Percentiles rank a stretch among this genome's conserved stretches.
Conservation (phyloP, 2,113 vertebrate genomes). For the Ctenomys sociabilis region DNA sequence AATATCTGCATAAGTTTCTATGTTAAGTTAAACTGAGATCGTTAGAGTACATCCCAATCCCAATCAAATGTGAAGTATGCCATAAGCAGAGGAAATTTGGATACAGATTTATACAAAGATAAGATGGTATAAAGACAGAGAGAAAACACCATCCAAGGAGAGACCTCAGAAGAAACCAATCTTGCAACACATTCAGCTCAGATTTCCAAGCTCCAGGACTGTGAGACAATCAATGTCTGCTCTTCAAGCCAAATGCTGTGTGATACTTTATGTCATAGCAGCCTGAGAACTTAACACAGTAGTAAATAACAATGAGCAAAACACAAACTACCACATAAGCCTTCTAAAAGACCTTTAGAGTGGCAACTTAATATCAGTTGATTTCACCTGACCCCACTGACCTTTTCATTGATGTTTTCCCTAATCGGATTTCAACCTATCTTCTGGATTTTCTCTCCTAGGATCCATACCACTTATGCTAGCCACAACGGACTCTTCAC, state of each 20-base stretch:
- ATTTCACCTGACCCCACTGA: background rate
- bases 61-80: background rate
- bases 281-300: background rate
- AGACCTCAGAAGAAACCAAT: background rate
- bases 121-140: fast-evolving
- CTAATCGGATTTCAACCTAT: background rate
- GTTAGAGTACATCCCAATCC: background rate
- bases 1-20: background rate
- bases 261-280: background rate
- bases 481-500: background rate
- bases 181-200: background rate
- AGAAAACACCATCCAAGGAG: background rate
- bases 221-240: background rate
- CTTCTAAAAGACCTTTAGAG: background rate
- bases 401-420: background rate
- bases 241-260: too few species aligned
- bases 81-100: background rate
- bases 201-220: background rate
- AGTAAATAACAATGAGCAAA: background rate
- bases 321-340: background rate
- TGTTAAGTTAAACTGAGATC: background rate
- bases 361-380: background rate
- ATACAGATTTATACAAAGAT: background rate
- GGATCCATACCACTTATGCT: background rate
- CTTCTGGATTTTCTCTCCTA: background rate